A percentile compares a stretch with the other conserved stretches of the same genome.
Conservation (phyloP, 2,888 invertebrate genomes). For the Xylocampa areola region DNA sequence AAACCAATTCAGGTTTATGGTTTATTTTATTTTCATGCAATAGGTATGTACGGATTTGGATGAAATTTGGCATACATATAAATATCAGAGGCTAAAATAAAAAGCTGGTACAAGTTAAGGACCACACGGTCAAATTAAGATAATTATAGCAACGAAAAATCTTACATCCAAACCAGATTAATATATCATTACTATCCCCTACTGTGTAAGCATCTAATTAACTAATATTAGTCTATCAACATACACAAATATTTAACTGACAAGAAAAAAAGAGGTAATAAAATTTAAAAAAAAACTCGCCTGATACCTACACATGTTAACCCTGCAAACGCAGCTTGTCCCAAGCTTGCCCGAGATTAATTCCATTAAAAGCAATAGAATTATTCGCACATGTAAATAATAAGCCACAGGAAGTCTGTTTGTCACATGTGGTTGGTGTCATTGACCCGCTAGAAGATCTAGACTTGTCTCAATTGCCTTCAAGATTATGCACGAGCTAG, state of each 20-base stretch:
- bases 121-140: slow-evolving; percentile 5
- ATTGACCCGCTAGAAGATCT: slow-evolving; percentile 69
- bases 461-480: slow-evolving; percentile 59
- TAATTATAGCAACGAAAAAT: slow-evolving; percentile 18
- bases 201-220: slow-evolving; percentile 42
- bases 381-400: slow-evolving; percentile 76
- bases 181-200: slow-evolving; percentile 40
- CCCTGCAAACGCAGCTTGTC: slow-evolving; percentile 36
- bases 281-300: slow-evolving; percentile 19
- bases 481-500: slow-evolving; percentile 9
- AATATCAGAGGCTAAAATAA: no score
- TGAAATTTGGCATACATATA: no score
- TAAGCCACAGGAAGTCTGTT: slow-evolving; percentile 76
- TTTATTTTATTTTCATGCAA: no score
- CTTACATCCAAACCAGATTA: slow-evolving; percentile 28
- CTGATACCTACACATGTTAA: slow-evolving; percentile 51
- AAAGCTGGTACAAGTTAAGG: background rate
- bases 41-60: no score
- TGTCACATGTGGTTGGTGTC: slow-evolving; percentile 75
- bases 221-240: slow-evolving; percentile 41
- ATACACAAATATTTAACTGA: slow-evolving; percentile 28
- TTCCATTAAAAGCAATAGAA: slow-evolving; percentile 64
- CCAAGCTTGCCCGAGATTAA: slow-evolving; percentile 61
- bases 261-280: slow-evolving; percentile 18
- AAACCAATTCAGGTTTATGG: no score